Evolutionary conservation across 2,888 invertebrate species (phyloP).

Genomic region (Xiphydria camelus): DNA sequence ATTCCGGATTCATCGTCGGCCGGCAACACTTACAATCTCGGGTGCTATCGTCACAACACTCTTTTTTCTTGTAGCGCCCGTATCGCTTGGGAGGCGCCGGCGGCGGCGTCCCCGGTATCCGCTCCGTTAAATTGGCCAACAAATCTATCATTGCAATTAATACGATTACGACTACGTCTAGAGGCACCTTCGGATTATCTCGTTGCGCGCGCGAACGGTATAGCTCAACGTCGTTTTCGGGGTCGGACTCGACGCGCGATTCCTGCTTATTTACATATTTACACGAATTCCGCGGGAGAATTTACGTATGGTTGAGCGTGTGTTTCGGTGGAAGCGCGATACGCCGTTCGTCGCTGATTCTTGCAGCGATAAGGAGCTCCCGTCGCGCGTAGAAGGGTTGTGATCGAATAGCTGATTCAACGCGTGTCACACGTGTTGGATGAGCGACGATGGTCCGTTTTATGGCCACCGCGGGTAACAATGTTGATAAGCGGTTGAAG

Average conservation of each 20-base stretch:
- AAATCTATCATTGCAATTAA: conserved; percentile 31
- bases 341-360: too few relatives aligned
- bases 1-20: conserved; percentile 40
- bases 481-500: too few relatives aligned
- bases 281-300: too few relatives aligned
- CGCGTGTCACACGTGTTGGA: too few relatives aligned
- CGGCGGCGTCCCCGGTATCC: conserved; percentile 46
- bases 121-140: conserved; percentile 53
- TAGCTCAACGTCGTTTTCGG: too few relatives aligned
- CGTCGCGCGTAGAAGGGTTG: too few relatives aligned
- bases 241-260: conserved; percentile 10
- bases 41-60: conserved; percentile 56
- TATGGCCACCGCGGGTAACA: too few relatives aligned
- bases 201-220: conserved; percentile 40
- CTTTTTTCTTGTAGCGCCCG: conserved; percentile 57
- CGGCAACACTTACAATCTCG: conserved; percentile 55
- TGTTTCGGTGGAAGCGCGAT: too few relatives aligned
- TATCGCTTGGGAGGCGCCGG: conserved; percentile 46
- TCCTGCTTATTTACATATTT: conserved; percentile 7
- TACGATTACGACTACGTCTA: conserved; percentile 37
- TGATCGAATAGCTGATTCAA: too few relatives aligned
- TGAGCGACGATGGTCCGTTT: too few relatives aligned
- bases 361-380: too few relatives aligned
- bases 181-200: conserved; percentile 57
- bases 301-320: too few relatives aligned